Base-by-base conservation (phyloP, 2,113 vertebrate species). In the Anarhynchus alexandrinus region DNA sequence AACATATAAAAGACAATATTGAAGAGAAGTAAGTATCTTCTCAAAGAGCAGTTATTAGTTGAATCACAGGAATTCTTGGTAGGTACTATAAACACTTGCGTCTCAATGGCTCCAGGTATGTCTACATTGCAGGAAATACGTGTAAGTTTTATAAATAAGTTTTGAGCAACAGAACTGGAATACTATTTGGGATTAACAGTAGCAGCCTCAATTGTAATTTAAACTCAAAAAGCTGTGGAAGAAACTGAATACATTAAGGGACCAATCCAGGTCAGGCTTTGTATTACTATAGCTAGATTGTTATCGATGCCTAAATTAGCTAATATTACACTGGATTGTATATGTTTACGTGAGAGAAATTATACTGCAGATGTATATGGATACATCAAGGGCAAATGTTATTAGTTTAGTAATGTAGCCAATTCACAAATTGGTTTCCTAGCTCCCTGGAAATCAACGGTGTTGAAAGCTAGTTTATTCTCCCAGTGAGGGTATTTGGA, bases 1-100 rank as follows among this genome's bases (percentile, higher is more conserved):
- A 98, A 98, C 99, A 99, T 95, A 76, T 98, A 29, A 99, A 99
- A 97, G 99, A 99, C 96, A 98, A 94, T 11, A 98, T 98, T 65
- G 99, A 99, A 93, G 99, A 99, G 86, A 98, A 98, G 99, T 99
- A 97, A 97, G 98, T 95, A 55, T 81, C 36, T 80, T 32, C 43
- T 86, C 29, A 55, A 90, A 77, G 38, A 86, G 19, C 16, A 84
- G 22, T 40, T 70, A 15, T 10, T 95, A 72, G 25, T 36, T 84
- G 54, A 82, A 84, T 79, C 89, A 27, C 27, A 91, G 26, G 62
- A 82, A 79, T 92, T 89, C 25, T 9, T 91, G 19, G 19, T 65
- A 65, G 54, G 12, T 76, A 8, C 47, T 76, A 5, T 64, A 55
- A 88, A 42, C 72, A 57, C 3, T 58, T n/a, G 11, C 5, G 30